Percentiles rank a stretch among this genome's conserved stretches.
These are phyloP conservation scores for Moxostoma hubbsi DNA, from an alignment of 2,797 vertebrate genomes.

Conservation along the genomic window DNA sequence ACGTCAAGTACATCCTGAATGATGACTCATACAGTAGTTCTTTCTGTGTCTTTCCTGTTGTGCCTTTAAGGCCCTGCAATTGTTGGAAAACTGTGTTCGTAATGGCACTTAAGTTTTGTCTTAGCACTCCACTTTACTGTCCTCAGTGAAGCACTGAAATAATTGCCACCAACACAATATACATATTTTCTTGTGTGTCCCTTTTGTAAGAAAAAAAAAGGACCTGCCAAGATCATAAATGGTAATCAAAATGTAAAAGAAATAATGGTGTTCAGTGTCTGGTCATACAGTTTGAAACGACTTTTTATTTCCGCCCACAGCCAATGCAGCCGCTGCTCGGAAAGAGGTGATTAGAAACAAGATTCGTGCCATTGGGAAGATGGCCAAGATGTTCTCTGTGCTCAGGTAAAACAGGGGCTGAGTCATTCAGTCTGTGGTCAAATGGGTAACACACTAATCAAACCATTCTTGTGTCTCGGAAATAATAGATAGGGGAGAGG, in stretches of 20 bases:
- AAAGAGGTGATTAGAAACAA: conserved; percentile 87
- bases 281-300: conserved; percentile 34
- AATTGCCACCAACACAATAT: neutral
- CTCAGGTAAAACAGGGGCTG: conserved; percentile 74
- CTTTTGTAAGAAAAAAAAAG: neutral
- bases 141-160: neutral
- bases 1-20: conserved; percentile 39
- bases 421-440: conserved; percentile 43
- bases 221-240: neutral
- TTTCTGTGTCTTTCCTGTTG: conserved; percentile 8
- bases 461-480: neutral
- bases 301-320: conserved; percentile 63
- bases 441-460: conserved; percentile 15
- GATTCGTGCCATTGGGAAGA: conserved; percentile 85
- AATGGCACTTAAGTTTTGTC: neutral
- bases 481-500: neutral
- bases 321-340: conserved; percentile 81
- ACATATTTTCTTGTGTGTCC: neutral
- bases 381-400: conserved; percentile 86
- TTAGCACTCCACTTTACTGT: neutral
- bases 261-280: conserved; percentile 15
- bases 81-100: conserved; percentile 2
- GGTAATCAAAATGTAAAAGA: conserved; percentile 7
- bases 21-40: neutral
- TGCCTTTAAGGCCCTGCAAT: neutral